Conservation (phyloP, 2,113 vertebrate genomes). For the Rhombomys opimus region DNA sequence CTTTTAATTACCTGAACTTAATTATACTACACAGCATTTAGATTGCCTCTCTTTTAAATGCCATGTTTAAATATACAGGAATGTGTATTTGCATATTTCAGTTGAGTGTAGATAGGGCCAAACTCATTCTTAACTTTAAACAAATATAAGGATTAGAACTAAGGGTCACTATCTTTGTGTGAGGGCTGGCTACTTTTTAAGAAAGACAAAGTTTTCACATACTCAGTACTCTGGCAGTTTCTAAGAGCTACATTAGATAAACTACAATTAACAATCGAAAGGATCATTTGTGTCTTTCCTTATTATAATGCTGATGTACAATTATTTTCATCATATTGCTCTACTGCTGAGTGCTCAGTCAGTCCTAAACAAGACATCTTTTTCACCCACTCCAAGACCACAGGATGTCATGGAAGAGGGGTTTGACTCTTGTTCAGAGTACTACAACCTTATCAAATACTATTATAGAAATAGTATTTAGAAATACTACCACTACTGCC, state of each 20-base stretch:
- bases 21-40: not conserved
- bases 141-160: slow-evolving; percentile 19
- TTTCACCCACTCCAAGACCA: not conserved
- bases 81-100: not conserved
- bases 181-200: not conserved
- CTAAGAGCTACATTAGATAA: not conserved
- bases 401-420: not conserved
- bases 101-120: not conserved
- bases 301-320: not conserved
- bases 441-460: not conserved
- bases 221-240: not conserved
- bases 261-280: not conserved
- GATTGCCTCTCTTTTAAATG: not conserved
- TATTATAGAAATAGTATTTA: not conserved
- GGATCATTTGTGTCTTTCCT: not conserved
- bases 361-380: not conserved
- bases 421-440: not conserved
- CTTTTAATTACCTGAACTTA: not conserved
- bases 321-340: not conserved
- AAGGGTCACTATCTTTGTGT: not conserved
- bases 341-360: not conserved
- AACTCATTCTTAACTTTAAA: slow-evolving; percentile 1
- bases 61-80: not conserved
- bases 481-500: no score
- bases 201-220: slow-evolving; percentile 34